A percentile compares a stretch with the other conserved stretches of the same genome.
Conservation (phyloP, 37 sponge, comb jelly and placozoan genomes). For the Ephydatia muelleri region DNA sequence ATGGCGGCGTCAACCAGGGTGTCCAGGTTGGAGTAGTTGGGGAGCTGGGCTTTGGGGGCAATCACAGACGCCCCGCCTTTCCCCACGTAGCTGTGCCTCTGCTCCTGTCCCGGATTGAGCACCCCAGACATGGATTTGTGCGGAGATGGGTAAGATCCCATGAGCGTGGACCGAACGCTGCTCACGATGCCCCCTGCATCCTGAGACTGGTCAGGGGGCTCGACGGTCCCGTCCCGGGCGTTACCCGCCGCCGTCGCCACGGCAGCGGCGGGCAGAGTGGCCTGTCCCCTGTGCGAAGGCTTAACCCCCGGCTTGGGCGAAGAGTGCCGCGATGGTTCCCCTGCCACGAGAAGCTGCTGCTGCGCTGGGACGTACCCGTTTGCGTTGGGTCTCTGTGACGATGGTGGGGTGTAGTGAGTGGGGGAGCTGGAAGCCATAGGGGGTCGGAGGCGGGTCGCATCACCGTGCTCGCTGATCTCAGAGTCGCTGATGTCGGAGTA, state of each 20-base stretch:
- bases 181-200: not conserved
- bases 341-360: not conserved
- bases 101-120: constrained; percentile 33
- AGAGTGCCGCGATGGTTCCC: not conserved
- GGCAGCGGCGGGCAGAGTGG: constrained; percentile 10
- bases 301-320: not conserved
- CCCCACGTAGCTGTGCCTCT: constrained; percentile 47
- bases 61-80: not conserved
- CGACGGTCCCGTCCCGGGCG: not conserved
- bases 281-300: not conserved
- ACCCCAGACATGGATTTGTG: not conserved
- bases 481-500: constrained; percentile 74
- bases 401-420: not conserved
- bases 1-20: constrained; percentile 9
- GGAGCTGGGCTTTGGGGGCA: not conserved
- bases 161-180: constrained; percentile 12
- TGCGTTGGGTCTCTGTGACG: not conserved
- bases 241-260: not conserved
- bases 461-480: constrained; percentile 33
- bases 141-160: constrained; percentile 29
- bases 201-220: not conserved
- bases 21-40: not conserved
- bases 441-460: not conserved
- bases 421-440: not conserved
- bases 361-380: not conserved